These are phyloP conservation scores for Caradrina clavipalpis DNA, from an alignment of 2,888 invertebrate genomes.

Conservation along the genomic window DNA sequence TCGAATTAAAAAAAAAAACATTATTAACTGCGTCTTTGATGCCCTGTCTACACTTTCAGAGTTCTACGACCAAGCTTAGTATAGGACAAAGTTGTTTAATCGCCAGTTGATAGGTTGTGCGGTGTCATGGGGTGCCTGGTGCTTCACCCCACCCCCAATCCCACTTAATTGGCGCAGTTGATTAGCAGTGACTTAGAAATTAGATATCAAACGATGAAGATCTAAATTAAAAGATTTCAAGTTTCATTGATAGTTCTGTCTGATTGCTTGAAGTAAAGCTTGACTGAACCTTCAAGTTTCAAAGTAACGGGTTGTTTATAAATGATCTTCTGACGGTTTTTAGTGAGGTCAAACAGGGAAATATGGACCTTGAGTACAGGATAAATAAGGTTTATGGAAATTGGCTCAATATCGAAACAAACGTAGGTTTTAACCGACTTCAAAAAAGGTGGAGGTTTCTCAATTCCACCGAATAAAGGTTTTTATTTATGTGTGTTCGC, in stretches of 20 bases:
- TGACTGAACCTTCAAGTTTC: background rate
- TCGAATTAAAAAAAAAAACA: too few species aligned
- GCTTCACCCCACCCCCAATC: conserved; percentile 67
- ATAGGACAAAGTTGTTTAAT: conserved; percentile 80
- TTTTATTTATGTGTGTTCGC: too few species aligned
- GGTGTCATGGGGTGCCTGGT: conserved; percentile 77
- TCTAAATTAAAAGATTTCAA: conserved; percentile 37
- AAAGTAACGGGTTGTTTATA: background rate
- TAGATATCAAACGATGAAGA: conserved; percentile 42
- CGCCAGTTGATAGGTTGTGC: conserved; percentile 76
- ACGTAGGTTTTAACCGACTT: too few species aligned
- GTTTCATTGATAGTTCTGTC: background rate
- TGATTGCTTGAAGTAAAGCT: background rate
- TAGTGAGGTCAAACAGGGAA: too few species aligned
- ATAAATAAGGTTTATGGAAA: too few species aligned
- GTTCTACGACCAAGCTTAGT: conserved; percentile 49
- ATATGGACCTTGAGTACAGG: too few species aligned
- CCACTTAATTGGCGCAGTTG: conserved; percentile 75
- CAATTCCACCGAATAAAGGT: too few species aligned
- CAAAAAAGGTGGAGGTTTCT: too few species aligned
- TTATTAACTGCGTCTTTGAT: background rate
- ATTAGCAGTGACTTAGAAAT: conserved; percentile 66
- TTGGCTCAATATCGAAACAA: too few species aligned
- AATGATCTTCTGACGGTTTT: background rate
- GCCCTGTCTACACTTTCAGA: conserved; percentile 33